These are phyloP conservation scores for Salticus scenicus DNA, from an alignment of 2,888 invertebrate species.

Conservation along the genomic window DNA sequence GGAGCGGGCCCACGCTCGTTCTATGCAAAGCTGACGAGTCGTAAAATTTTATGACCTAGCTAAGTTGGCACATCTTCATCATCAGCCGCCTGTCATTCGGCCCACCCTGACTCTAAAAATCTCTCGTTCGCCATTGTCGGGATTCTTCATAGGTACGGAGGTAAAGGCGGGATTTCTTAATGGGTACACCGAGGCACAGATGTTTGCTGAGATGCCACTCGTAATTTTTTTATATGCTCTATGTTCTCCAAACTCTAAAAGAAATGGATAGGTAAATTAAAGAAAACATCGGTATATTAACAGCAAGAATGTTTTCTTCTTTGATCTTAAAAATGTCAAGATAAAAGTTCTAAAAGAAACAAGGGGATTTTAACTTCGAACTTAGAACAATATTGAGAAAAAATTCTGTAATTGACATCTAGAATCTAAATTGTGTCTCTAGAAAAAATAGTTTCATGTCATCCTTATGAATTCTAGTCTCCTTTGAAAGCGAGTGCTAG, in stretches of 20 bases:
- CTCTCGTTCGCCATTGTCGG: neutral
- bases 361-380: too few species aligned
- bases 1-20: slow-evolving; percentile 26
- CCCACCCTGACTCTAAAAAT: slow-evolving; percentile 23
- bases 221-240: slow-evolving; percentile 51
- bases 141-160: slow-evolving; percentile 23
- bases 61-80: slow-evolving; percentile 65
- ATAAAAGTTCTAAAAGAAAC: too few species aligned
- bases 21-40: slow-evolving; percentile 41
- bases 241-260: neutral
- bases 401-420: too few species aligned
- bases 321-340: too few species aligned
- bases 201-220: slow-evolving; percentile 34
- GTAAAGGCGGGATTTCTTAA: slow-evolving; percentile 24
- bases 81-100: slow-evolving; percentile 56
- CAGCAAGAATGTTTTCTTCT: too few species aligned
- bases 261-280: slow-evolving; percentile 21
- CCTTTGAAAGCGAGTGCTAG: too few species aligned
- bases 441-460: too few species aligned
- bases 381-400: too few species aligned
- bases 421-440: too few species aligned
- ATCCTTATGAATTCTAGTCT: too few species aligned
- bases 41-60: slow-evolving; percentile 60
- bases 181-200: slow-evolving; percentile 21
- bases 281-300: neutral